phyloP scores from a whole-genome alignment of 2,888 invertebrate genomes.

The Callosobruchus maculatus region DNA sequence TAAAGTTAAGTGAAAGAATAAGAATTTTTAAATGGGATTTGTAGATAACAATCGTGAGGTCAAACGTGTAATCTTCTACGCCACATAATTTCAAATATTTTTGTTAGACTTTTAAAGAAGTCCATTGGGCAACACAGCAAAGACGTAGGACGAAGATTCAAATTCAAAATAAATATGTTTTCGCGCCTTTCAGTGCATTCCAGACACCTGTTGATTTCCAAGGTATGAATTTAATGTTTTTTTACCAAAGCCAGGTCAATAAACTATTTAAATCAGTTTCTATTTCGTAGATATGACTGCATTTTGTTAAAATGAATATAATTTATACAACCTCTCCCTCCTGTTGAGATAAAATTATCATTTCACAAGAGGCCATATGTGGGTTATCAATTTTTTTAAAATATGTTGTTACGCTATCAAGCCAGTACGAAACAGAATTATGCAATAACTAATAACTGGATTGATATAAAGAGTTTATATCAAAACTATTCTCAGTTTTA shows the following conservation, averaged over 20 bases:
- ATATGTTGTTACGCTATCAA: not conserved
- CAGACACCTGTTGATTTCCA: not conserved
- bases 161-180: not conserved
- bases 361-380: not conserved
- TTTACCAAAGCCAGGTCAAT: not conserved
- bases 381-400: not conserved
- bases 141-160: not conserved
- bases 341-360: not conserved
- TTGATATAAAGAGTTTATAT: not conserved
- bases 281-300: not conserved
- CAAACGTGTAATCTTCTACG: not conserved
- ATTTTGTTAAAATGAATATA: not conserved
- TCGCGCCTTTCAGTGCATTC: not conserved
- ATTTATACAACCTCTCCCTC: not conserved
- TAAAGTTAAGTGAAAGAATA: not conserved
- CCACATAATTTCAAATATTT: not conserved
- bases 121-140: not conserved
- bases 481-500: not conserved
- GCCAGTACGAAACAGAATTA: not conserved
- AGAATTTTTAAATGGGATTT: not conserved
- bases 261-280: not conserved
- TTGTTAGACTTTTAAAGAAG: not conserved
- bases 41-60: not conserved
- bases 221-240: not conserved
- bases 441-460: not conserved